Conservation (phyloP, 2,113 vertebrate genomes). For the Cepphus grylle region DNA sequence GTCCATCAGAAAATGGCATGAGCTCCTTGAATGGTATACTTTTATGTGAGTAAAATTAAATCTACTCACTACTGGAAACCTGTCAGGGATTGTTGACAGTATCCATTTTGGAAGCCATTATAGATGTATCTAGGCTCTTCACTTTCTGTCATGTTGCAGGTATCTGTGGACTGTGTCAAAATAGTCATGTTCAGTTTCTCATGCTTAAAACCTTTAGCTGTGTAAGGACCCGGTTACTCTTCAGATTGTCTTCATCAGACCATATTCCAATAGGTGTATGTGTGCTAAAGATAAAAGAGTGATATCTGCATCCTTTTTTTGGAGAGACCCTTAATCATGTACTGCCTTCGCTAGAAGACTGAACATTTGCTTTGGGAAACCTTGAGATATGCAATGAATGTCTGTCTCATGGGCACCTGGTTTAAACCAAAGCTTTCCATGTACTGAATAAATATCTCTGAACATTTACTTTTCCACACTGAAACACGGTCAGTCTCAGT, state of each 20-base stretch:
- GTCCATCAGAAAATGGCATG: not conserved
- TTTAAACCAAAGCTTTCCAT: not conserved
- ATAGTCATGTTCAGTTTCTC: not conserved
- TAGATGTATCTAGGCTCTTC: not conserved
- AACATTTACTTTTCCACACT: not conserved
- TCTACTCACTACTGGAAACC: not conserved
- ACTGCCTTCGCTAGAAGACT: not conserved
- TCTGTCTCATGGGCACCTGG: not conserved
- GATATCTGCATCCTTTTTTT: not conserved
- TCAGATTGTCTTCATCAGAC: not conserved
- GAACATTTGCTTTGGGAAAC: not conserved
- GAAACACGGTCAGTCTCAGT: not conserved
- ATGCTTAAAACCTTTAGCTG: not conserved
- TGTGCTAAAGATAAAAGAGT: not conserved
- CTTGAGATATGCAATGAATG: not conserved
- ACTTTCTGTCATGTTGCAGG: not conserved
- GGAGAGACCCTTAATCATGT: not conserved
- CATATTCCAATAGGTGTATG: not conserved
- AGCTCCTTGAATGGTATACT: not conserved
- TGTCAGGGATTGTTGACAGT: not conserved
- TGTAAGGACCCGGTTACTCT: not conserved
- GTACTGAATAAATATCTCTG: not conserved
- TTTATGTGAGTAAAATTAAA: not conserved
- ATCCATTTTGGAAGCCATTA: not conserved
- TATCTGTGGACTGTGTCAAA: not conserved